Percentiles rank a stretch among this genome's conserved stretches.
Conservation (phyloP, 2,113 vertebrate species). For the Grantiella picta region DNA sequence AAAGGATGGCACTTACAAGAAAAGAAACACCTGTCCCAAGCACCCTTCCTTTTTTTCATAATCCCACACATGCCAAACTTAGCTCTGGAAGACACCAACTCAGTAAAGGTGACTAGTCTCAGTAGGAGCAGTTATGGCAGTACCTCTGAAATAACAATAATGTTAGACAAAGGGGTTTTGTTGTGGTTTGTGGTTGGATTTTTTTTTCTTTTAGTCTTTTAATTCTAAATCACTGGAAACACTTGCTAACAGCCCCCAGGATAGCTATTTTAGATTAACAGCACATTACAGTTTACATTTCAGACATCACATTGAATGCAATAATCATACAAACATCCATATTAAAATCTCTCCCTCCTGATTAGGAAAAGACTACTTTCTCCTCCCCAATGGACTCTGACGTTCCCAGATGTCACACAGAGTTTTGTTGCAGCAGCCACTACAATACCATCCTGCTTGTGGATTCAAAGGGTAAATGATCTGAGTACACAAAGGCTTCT, state of each 20-base stretch:
- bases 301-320: conserved; percentile 2
- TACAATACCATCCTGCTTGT: neutral
- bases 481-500: neutral
- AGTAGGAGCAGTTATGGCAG: neutral
- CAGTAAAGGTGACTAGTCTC: neutral
- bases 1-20: neutral
- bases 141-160: neutral
- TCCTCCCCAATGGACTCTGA: neutral
- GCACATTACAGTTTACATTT: neutral
- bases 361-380: neutral
- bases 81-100: neutral
- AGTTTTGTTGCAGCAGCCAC: neutral
- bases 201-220: neutral
- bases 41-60: neutral
- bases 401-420: neutral
- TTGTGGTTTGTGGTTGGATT: neutral
- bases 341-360: conserved; percentile 7
- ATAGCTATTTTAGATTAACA: conserved; percentile 6
- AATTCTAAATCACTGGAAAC: conserved; percentile 19
- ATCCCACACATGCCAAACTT: neutral
- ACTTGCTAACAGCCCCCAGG: conserved; percentile 1
- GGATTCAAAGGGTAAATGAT: neutral
- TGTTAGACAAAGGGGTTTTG: neutral
- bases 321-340: conserved; percentile 14
- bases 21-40: conserved; percentile 21